These are phyloP conservation scores for Corythornis vintsioides DNA, from an alignment of 2,113 vertebrate genomes.

Conservation along the genomic window DNA sequence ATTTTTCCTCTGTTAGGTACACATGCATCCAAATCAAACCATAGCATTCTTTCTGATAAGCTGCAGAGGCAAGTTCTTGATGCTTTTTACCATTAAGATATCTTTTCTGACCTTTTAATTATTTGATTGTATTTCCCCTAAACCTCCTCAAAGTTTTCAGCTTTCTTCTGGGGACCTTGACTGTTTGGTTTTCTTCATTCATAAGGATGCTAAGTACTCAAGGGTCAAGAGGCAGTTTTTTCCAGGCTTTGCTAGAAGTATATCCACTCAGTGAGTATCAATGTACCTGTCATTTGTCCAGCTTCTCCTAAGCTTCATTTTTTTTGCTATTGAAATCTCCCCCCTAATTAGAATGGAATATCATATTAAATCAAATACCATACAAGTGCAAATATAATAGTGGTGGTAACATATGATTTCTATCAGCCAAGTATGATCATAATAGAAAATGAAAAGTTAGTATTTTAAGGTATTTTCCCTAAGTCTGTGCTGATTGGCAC, in stretches of 20 bases:
- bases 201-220: background rate
- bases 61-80: background rate
- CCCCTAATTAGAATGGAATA: background rate
- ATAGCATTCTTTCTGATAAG: background rate
- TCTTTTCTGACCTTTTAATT: background rate
- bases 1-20: background rate
- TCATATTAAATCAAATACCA: background rate
- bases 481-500: constrained; percentile 10
- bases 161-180: background rate
- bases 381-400: background rate
- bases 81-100: background rate
- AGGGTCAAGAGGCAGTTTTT: background rate
- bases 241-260: background rate
- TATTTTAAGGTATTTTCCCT: constrained; percentile 20
- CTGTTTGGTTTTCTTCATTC: background rate
- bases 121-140: background rate
- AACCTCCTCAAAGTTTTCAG: background rate
- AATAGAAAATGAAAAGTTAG: constrained; percentile 9
- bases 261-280: background rate
- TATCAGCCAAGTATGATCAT: background rate
- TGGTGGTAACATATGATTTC: background rate
- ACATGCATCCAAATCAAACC: background rate
- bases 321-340: background rate
- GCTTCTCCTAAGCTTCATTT: background rate
- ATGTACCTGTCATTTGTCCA: background rate